phyloP scores from a whole-genome alignment of 1,140 invertebrate genomes.

The Lasaia peninsularis region DNA sequence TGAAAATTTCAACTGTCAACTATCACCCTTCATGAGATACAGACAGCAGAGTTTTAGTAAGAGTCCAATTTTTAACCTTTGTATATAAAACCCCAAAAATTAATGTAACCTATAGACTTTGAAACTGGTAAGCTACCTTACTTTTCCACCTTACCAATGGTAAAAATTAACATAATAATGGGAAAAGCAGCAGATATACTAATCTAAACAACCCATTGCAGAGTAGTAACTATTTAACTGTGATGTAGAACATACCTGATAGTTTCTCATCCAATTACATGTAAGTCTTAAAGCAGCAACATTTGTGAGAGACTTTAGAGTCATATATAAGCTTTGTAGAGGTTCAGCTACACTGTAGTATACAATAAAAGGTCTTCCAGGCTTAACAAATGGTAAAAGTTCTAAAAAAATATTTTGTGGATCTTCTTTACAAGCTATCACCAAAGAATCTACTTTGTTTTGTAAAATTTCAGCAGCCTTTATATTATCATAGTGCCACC shows the following conservation, averaged over 20 bases:
- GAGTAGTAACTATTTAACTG: neutral
- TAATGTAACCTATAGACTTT: too few species aligned
- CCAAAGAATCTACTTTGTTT: slow-evolving; percentile 85
- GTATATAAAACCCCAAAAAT: too few species aligned
- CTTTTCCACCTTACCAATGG: too few species aligned
- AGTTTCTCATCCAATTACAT: slow-evolving; percentile 92
- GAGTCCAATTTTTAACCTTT: too few species aligned
- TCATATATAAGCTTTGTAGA: slow-evolving; percentile 87
- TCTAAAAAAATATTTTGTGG: slow-evolving; percentile 86
- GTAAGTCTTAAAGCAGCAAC: slow-evolving; percentile 87
- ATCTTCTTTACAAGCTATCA: slow-evolving; percentile 90
- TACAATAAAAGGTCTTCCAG: slow-evolving; percentile 90
- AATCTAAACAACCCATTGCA: too few species aligned
- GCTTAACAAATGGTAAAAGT: slow-evolving; percentile 86
- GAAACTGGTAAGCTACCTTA: too few species aligned
- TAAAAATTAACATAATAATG: too few species aligned
- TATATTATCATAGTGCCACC: slow-evolving; percentile 83
- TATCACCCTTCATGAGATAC: too few species aligned
- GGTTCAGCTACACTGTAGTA: slow-evolving; percentile 89
- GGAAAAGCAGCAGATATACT: too few species aligned
- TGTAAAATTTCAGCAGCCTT: slow-evolving; percentile 77
- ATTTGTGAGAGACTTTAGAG: slow-evolving; percentile 83
- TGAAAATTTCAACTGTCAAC: too few species aligned
- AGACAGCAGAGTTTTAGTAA: too few species aligned
- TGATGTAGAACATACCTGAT: slow-evolving; percentile 90